Conservation (phyloP, 2,113 vertebrate species). For the Lamprologus lemairii region DNA sequence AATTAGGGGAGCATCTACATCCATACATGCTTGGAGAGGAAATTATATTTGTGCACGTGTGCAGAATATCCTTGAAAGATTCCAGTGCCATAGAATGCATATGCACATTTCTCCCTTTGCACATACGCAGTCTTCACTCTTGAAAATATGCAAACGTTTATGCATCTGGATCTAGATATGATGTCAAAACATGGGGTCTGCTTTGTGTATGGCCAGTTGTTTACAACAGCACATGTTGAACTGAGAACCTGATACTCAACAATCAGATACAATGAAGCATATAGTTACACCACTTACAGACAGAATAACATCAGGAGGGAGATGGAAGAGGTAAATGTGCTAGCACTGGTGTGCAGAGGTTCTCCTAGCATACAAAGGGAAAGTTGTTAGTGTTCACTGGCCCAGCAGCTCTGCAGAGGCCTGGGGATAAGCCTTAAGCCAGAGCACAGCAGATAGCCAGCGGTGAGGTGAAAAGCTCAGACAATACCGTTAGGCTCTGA, state of each 20-base stretch:
- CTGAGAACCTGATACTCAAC: neutral
- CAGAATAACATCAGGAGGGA: neutral
- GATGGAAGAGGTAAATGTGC: conserved; percentile 1
- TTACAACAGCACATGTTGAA: neutral
- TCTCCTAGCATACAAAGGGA: conserved; percentile 44
- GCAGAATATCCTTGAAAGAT: neutral
- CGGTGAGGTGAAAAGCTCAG: conserved; percentile 52
- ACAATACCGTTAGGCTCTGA: conserved; percentile 43
- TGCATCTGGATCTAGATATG: neutral
- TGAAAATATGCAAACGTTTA: neutral
- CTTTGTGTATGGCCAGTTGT: neutral
- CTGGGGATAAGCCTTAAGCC: conserved; percentile 59
- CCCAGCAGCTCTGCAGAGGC: conserved; percentile 47
- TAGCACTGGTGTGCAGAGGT: neutral
- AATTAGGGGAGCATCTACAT: neutral
- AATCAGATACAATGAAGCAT: neutral
- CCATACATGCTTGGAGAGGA: neutral
- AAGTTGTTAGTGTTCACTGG: conserved; percentile 56
- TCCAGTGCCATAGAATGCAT: neutral
- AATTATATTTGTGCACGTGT: neutral
- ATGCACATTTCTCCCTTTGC: neutral
- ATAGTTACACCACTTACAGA: neutral
- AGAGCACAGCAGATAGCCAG: conserved; percentile 47
- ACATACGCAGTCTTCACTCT: neutral
- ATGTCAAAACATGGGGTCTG: neutral